Evolutionary conservation across 2,888 invertebrate species (phyloP), one percentile per base, ranked within the genome.

Genomic region (Drosophila meridiana): DNA sequence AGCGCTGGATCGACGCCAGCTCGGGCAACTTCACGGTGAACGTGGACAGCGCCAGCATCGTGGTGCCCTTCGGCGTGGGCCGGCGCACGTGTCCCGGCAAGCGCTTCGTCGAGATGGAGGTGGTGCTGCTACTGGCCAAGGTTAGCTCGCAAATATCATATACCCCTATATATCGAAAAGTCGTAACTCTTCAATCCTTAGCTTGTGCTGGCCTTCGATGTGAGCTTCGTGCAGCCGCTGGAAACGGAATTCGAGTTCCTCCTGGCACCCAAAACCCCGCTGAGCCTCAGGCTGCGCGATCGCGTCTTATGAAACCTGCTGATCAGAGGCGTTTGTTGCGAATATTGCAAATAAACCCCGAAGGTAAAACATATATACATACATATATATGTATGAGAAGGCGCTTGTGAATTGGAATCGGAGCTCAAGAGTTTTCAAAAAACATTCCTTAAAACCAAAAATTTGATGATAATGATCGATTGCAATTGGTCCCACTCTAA

Each of bases 41-140:
- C 50, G 90, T 91, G 67, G 91, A 92, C 40, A 90, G 89, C 80
- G 95, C 96, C 8, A 94, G 95, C 53, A 93, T 97, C 57, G 95
- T 97, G 2, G 95, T 95, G 8, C 97, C 97, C 0, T 98, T 97
- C 92, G 97, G 97, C 0, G 94, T 95, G 42, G 97, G 97, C 0
- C 94, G 95, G 60, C 94, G 97, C 53, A 96, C 96, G 93, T 98
- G 97, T 91, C 97, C 97, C 0, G 98, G 97, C 55, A 97, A 97
- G 93, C 94, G 97, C 70, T 97, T 97, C 90, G 96, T 97, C 3
- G 97, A 97, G 86, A 95, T 97, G 80, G 96, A 96, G 81, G 93
- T 97, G 26, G 95, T 96, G 73, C 93, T 97, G 61, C 93, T 96
- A 69, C 93, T 97, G 28, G 96, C 96, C 32, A 96, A 96, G 95